Evolutionary conservation across 2,113 vertebrate species (phyloP), one percentile per base, ranked within the genome.

Genomic region (Leuciscus idus): DNA sequence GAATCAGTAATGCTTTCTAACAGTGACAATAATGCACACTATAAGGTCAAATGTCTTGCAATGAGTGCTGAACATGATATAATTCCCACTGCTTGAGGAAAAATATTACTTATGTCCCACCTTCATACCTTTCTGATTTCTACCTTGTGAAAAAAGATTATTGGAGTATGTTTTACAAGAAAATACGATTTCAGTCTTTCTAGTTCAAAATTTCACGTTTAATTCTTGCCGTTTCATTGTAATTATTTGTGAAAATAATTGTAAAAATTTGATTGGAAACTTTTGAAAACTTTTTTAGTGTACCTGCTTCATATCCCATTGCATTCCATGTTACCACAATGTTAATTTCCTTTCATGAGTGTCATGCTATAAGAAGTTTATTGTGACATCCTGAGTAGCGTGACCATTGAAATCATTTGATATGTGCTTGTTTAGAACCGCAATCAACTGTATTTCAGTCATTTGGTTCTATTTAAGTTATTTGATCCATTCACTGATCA

Each of bases 391-490:
- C 59, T 48, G n/a, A 28, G n/a, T 19, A 81, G 61, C 8, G 19
- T 81, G 79, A 64, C 59, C n/a, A 26, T 62, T 81, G n/a, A 81
- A 81, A 64, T 48, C 8, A 48, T 64, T 46, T 28, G 15, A 64
- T 10, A 48, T 1, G n/a, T 46, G 59, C 39, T 66, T 81, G 79
- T 81, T 81, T 81, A 81, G 43, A 81, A 30, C 79, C 17, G n/a
- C 79, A 81, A 81, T 81, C 79, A 81, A 64, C 39, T 64, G 39
- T 66, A 48, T 81, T 66, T 66, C 39, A 30, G 59, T 26, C n/a
- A 15, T 46, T 74, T 74, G 11, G 36, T 74, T 74, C 43, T 73
- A 73, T 73, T 46, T 74, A 64, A 64, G 59, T 81, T 15, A 81
- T 19, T 81, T 26, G 23, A 76, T 50, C 19, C 17, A 79, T 79